These are phyloP conservation scores for Apodemia zela DNA, from an alignment of 2,888 invertebrate species.

Conservation along the genomic window DNA sequence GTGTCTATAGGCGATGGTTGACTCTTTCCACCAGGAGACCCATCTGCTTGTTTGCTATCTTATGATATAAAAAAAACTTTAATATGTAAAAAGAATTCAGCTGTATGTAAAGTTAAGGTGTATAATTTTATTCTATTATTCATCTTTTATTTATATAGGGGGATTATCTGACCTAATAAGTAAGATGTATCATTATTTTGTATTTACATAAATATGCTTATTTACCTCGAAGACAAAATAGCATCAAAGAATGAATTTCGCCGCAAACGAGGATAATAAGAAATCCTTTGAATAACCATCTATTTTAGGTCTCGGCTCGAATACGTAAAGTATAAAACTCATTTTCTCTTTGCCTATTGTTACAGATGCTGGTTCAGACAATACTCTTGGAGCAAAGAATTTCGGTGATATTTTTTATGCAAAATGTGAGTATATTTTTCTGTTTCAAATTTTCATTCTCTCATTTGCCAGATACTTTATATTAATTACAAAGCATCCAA, in stretches of 20 bases:
- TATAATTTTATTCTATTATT: too few relatives aligned
- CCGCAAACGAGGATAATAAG: slow-evolving; percentile 9
- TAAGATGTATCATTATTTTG: too few relatives aligned
- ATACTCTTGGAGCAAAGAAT: slow-evolving; percentile 49
- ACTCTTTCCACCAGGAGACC: too few relatives aligned
- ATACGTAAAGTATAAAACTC: slow-evolving; percentile 21
- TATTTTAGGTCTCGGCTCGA: slow-evolving; percentile 19
- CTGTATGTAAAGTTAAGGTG: too few relatives aligned
- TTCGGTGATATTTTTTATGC: slow-evolving; percentile 58
- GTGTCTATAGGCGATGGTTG: too few relatives aligned
- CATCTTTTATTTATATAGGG: too few relatives aligned
- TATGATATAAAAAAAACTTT: too few relatives aligned
- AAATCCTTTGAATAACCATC: slow-evolving; percentile 18
- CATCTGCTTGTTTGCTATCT: too few relatives aligned
- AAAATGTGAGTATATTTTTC: slow-evolving; percentile 59
- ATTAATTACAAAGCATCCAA: slow-evolving; percentile 12
- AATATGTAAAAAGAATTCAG: too few relatives aligned
- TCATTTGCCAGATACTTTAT: slow-evolving; percentile 21
- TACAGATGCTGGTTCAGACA: slow-evolving; percentile 68
- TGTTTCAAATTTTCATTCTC: slow-evolving; percentile 17
- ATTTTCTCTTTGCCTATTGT: slow-evolving; percentile 42
- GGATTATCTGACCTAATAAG: too few relatives aligned
- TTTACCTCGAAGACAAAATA: not conserved
- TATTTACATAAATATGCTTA: too few relatives aligned
- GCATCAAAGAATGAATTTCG: slow-evolving; percentile 2